phyloP scores from a whole-genome alignment of 2,797 vertebrate species.

The Tolypeutes matacus region DNA sequence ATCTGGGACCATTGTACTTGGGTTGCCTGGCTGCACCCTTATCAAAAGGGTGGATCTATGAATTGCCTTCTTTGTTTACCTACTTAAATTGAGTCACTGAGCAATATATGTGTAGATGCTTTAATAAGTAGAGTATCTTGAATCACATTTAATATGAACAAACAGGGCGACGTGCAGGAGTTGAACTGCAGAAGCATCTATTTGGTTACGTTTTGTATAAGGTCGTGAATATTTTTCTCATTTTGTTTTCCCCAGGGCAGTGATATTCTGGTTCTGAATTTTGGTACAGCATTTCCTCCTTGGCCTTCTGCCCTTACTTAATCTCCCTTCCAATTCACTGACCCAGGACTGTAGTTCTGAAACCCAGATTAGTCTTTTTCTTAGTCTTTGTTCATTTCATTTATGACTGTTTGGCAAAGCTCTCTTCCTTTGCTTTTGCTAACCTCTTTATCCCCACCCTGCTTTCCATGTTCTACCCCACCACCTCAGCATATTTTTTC shows the following conservation, averaged over 20 bases:
- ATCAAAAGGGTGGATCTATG: not conserved
- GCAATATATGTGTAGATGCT: not conserved
- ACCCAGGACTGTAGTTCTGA: not conserved
- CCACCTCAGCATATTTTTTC: not conserved
- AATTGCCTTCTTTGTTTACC: not conserved
- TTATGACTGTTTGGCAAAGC: not conserved
- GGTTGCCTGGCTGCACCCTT: not conserved
- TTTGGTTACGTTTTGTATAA: not conserved
- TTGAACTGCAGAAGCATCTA: not conserved
- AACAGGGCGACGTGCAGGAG: not conserved
- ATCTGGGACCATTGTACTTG: not conserved
- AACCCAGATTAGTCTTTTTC: not conserved
- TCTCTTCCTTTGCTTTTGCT: not conserved
- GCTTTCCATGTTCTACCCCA: not conserved
- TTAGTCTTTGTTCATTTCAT: not conserved
- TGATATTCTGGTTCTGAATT: conserved; percentile 13
- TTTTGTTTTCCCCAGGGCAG: not conserved
- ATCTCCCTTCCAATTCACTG: not conserved
- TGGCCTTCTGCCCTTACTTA: not conserved
- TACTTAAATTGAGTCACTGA: conserved; percentile 33
- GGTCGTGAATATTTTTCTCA: not conserved
- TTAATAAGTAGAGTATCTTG: not conserved
- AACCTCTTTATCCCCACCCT: not conserved
- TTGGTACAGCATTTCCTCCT: not conserved
- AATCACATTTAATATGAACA: not conserved